Base-by-base conservation (phyloP, 1,140 invertebrate species). In the Drosophila tristis region DNA sequence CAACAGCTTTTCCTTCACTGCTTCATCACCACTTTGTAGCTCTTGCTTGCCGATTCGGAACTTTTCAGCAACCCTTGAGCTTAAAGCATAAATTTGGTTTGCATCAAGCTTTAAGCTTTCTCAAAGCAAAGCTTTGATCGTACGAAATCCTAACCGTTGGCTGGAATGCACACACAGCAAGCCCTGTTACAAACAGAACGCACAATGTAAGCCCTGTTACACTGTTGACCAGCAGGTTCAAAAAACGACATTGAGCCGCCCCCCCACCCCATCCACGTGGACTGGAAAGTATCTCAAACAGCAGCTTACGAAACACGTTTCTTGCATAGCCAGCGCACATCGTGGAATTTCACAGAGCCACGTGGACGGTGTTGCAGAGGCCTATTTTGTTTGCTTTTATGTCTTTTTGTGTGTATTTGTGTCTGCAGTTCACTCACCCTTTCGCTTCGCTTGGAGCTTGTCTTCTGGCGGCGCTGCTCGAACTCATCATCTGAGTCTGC, bases 401-500 rank as follows among this genome's bases (percentile, higher is more conserved):
- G 11, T 42, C 23, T 56, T 43, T n/a, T 44, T 29, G 16, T 16
- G 16, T 45, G 35, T 45, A 4, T 25, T 43, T n/a, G 8, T 39
- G 35, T 39, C 11, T 39, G 49, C 60, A 59, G 75, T 61, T 73
- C 61, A 86, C 92, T 93, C 60, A 94, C 93, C 85, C 93, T 84
- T 68, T 94, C 93, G 44, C 92, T 92, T 39, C 93, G 92, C 70
- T 94, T 93, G 26, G 78, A 60, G 56, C 75, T 75, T 16, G 42
- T 49, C 67, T 72, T 78, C 51, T 62, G 44, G 49, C 90, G 79
- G 89, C 93, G 93, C 59, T 85, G 91, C 65, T 92, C 90, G 79
- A 93, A 92, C 74, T 95, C 94, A 8, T 93, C 93, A 39, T 95
- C 94, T 2, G 94, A 94, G 60, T 94, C 93, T n/a, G 92, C 93